These are phyloP conservation scores for Ditula angustiorana DNA, from an alignment of 2,888 invertebrate species.

Conservation along the genomic window DNA sequence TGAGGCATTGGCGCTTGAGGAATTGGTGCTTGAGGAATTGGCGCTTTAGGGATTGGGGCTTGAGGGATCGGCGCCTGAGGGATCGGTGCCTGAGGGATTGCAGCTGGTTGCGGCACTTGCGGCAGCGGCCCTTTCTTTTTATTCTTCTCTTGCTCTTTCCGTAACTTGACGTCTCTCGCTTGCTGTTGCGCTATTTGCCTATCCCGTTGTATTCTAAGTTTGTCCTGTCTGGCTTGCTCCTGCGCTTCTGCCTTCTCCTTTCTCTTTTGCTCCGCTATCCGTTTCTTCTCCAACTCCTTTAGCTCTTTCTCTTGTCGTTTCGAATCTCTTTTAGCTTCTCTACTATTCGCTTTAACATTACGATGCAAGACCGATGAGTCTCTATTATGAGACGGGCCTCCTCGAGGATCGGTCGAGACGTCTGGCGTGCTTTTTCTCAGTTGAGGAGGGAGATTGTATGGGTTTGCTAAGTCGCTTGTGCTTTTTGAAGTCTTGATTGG, in stretches of 20 bases:
- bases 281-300: conserved; percentile 64
- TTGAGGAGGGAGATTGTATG: conserved; percentile 47
- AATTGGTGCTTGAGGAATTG: conserved; percentile 25
- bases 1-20: conserved; percentile 16
- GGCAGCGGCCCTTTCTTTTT: conserved; percentile 44
- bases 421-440: conserved; percentile 58
- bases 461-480: conserved; percentile 56
- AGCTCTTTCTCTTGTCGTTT: conserved; percentile 60
- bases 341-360: conserved; percentile 43
- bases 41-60: conserved; percentile 36
- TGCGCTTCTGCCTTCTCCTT: conserved; percentile 55
- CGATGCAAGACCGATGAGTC: conserved; percentile 39
- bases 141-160: conserved; percentile 49
- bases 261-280: conserved; percentile 57
- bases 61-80: conserved; percentile 36
- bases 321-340: conserved; percentile 48
- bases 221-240: conserved; percentile 60
- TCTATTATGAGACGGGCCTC: conserved; percentile 43
- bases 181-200: conserved; percentile 47
- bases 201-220: conserved; percentile 54
- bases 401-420: conserved; percentile 59
- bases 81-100: conserved; percentile 24
- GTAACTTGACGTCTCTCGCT: conserved; percentile 44
- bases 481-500: conserved; percentile 60
- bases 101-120: conserved; percentile 34